Conservation (phyloP, 2,888 invertebrate genomes). For the Malthinus flaveolus region DNA sequence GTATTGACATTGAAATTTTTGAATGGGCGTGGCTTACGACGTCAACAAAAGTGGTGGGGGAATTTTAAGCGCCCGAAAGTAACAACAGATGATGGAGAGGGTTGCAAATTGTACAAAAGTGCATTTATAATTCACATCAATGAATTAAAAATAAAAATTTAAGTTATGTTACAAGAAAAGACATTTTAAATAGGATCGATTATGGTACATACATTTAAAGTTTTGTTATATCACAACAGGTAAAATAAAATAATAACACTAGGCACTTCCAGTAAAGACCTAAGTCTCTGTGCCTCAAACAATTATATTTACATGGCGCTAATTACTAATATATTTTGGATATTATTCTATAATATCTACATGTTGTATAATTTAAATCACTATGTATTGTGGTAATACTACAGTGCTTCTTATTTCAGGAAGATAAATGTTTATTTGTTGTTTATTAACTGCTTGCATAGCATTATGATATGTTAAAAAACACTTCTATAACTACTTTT, state of each 20-base stretch:
- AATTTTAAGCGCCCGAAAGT: too few relatives aligned
- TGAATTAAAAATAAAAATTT: background rate
- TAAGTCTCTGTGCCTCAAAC: constrained; percentile 48
- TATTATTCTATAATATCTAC: constrained; percentile 13
- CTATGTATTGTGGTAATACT: constrained; percentile 31
- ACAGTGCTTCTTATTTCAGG: constrained; percentile 49
- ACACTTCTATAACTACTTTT: constrained; percentile 20
- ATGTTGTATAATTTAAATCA: constrained; percentile 16
- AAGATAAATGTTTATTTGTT: constrained; percentile 41
- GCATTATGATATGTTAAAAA: constrained; percentile 29
- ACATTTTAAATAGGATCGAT: constrained; percentile 14
- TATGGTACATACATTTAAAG: constrained; percentile 22
- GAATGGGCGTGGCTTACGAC: too few relatives aligned
- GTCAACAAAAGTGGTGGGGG: too few relatives aligned
- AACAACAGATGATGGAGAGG: too few relatives aligned
- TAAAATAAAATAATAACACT: constrained; percentile 50
- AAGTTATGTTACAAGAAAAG: constrained; percentile 2
- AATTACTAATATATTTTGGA: constrained; percentile 8
- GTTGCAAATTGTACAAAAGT: background rate
- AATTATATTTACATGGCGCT: constrained; percentile 34
- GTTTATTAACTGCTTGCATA: constrained; percentile 30
- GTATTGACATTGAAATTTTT: too few relatives aligned
- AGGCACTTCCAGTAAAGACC: constrained; percentile 50
- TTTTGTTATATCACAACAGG: constrained; percentile 48
- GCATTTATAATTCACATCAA: background rate